phyloP scores from a whole-genome alignment of 2,888 invertebrate genomes.

The Diarsia rubi region DNA sequence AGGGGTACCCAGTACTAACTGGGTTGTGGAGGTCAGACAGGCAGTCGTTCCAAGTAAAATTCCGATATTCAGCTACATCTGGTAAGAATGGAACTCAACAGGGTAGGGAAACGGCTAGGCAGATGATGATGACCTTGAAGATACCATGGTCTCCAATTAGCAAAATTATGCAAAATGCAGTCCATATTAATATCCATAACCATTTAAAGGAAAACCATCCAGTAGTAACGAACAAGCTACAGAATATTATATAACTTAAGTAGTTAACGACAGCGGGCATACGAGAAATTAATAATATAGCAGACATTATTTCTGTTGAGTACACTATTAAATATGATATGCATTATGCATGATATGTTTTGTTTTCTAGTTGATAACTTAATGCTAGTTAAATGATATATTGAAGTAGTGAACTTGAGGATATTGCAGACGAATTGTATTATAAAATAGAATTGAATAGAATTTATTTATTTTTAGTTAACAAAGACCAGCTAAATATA shows the following conservation, averaged over 20 bases:
- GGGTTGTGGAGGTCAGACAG: too few species aligned
- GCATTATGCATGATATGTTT: constrained; percentile 30
- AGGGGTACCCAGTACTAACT: too few species aligned
- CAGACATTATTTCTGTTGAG: background rate
- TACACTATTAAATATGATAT: constrained; percentile 22
- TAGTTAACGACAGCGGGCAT: constrained; percentile 8
- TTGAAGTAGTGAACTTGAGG: constrained; percentile 10
- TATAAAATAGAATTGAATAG: too few species aligned
- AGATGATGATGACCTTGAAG: background rate
- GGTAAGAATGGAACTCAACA: too few species aligned
- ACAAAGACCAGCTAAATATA: too few species aligned
- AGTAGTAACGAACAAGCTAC: background rate
- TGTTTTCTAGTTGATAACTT: constrained; percentile 25
- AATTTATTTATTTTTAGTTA: too few species aligned
- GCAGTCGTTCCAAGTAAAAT: too few species aligned
- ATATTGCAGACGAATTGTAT: background rate
- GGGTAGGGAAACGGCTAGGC: too few species aligned
- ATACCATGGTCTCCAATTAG: background rate
- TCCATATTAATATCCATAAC: background rate
- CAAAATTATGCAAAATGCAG: background rate
- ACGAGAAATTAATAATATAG: constrained; percentile 25
- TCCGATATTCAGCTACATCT: too few species aligned
- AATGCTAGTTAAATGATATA: background rate
- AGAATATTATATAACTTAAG: constrained; percentile 18
- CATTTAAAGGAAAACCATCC: background rate